Percentiles rank a stretch among this genome's conserved stretches.
phyloP scores from a whole-genome alignment of 2,113 vertebrate genomes.

The Zosterops pallidus region DNA sequence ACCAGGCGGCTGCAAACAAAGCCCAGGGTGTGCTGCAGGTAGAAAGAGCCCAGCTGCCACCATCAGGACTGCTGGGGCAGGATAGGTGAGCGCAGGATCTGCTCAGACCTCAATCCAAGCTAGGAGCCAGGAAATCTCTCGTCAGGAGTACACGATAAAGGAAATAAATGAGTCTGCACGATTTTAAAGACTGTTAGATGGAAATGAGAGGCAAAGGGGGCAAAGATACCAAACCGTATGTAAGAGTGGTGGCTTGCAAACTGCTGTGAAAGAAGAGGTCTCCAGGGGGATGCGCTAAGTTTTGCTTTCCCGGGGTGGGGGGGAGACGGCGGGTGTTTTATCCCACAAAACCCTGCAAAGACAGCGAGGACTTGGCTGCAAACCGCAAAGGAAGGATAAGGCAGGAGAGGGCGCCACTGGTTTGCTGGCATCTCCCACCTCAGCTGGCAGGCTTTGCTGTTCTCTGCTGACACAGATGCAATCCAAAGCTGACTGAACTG shows the following conservation, averaged over 20 bases:
- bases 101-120: background rate
- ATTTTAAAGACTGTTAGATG: background rate
- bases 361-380: background rate
- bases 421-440: background rate
- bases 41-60: background rate
- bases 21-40: background rate
- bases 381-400: background rate
- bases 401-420: conserved; percentile 10
- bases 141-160: rapidly evolving
- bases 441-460: background rate
- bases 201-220: background rate
- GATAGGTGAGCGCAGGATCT: background rate
- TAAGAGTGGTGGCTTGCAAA: background rate
- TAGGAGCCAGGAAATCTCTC: background rate
- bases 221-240: background rate
- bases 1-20: background rate
- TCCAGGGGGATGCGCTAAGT: background rate
- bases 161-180: background rate
- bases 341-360: background rate
- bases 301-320: background rate
- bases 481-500: background rate
- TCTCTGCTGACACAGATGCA: background rate
- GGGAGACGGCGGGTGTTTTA: background rate
- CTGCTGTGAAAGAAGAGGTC: background rate
- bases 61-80: background rate